These are phyloP conservation scores for Adelosebastes latens DNA, from an alignment of 2,797 vertebrate species.

Conservation along the genomic window DNA sequence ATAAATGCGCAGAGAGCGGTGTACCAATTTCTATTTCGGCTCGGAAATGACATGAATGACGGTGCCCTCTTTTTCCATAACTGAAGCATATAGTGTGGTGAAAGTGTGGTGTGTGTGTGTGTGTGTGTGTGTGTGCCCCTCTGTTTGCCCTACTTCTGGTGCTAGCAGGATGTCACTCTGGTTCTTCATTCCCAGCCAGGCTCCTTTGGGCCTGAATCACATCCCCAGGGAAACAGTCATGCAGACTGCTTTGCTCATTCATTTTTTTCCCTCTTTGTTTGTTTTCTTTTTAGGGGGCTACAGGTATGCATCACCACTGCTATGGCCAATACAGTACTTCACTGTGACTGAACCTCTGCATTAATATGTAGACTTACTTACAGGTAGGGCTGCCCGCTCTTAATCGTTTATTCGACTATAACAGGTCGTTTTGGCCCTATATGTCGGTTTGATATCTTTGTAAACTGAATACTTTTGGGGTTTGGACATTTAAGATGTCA, in stretches of 20 bases:
- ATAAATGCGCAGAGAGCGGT: conserved; percentile 31
- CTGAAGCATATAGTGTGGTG: conserved; percentile 44
- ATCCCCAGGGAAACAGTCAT: conserved; percentile 32
- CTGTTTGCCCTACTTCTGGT: conserved; percentile 70
- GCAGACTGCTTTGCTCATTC: conserved; percentile 4
- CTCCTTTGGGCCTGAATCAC: conserved; percentile 42
- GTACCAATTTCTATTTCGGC: conserved; percentile 45
- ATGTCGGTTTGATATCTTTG: too few relatives aligned
- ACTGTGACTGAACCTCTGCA: background rate
- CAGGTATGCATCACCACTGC: background rate
- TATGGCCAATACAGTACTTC: background rate
- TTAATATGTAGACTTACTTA: background rate
- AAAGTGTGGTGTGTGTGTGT: conserved; percentile 27
- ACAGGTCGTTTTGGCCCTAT: too few relatives aligned
- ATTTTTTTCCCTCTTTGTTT: background rate
- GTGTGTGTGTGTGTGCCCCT: conserved; percentile 23
- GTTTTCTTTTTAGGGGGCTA: background rate
- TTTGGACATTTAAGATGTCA: too few relatives aligned
- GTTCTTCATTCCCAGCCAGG: conserved; percentile 53
- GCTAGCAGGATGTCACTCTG: conserved; percentile 59
- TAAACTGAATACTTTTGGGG: too few relatives aligned
- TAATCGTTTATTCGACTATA: too few relatives aligned
- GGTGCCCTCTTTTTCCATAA: conserved; percentile 62
- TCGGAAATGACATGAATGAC: conserved; percentile 46
- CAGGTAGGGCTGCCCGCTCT: background rate